Conservation (phyloP, 2,113 vertebrate genomes). For the Amazona vittata region DNA sequence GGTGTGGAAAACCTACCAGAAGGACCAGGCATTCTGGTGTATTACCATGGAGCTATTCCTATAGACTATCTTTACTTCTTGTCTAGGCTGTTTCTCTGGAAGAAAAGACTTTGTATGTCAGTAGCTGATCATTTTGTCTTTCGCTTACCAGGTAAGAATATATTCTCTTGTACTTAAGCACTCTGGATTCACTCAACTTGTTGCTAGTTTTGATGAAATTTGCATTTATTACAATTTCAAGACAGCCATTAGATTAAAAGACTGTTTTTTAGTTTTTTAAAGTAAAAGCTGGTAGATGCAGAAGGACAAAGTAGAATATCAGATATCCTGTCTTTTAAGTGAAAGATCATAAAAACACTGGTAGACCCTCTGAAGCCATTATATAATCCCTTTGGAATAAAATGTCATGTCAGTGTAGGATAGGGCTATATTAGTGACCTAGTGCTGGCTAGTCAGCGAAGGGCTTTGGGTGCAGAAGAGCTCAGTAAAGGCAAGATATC, state of each 20-base stretch:
- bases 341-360: neutral
- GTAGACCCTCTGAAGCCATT: neutral
- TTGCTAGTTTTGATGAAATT: neutral
- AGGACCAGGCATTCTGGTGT: constrained; percentile 91
- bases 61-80: constrained; percentile 95
- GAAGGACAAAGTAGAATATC: neutral
- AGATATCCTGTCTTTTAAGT: neutral
- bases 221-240: neutral
- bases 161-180: neutral
- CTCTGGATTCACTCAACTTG: neutral
- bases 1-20: constrained; percentile 80
- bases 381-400: neutral
- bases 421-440: neutral
- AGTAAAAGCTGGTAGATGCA: neutral
- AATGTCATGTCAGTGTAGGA: neutral
- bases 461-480: neutral
- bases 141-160: constrained; percentile 77
- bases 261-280: neutral
- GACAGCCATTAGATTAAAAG: neutral
- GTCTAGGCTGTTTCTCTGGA: constrained; percentile 87
- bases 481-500: neutral
- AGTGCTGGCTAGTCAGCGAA: neutral
- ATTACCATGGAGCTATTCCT: constrained; percentile 95
- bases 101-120: constrained; percentile 89
- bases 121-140: constrained; percentile 91